Percentiles rank a stretch among this genome's conserved stretches.
Evolutionary conservation across 1,140 invertebrate species (phyloP).

Genomic region (Ips typographus): DNA sequence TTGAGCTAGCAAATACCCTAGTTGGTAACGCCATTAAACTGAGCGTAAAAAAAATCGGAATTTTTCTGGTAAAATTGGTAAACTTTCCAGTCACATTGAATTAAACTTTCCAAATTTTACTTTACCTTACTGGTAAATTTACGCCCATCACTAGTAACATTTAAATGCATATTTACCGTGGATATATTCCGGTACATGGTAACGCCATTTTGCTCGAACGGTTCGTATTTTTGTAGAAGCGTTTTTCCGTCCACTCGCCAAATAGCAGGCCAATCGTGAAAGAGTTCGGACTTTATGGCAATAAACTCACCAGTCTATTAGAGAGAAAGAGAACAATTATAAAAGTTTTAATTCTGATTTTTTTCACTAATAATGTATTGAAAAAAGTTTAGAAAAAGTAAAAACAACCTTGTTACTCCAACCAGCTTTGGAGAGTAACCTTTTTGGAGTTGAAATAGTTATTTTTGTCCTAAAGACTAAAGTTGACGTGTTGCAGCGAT

Average conservation of each 20-base stretch:
- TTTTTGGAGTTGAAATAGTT: too few relatives aligned
- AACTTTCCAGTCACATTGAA: too few relatives aligned
- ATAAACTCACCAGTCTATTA: conserved; percentile 80
- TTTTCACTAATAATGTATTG: conserved; percentile 1
- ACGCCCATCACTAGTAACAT: neutral
- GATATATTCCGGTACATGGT: conserved; percentile 83
- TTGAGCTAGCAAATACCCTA: too few relatives aligned
- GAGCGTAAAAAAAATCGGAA: too few relatives aligned
- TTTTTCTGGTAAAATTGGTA: too few relatives aligned
- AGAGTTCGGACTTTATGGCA: conserved; percentile 73
- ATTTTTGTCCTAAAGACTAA: too few relatives aligned
- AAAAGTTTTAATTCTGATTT: too few relatives aligned
- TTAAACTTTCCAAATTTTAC: neutral
- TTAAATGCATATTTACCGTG: conserved; percentile 62
- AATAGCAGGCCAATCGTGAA: conserved; percentile 74
- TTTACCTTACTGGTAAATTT: too few relatives aligned
- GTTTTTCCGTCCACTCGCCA: conserved; percentile 88
- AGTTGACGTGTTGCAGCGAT: too few relatives aligned
- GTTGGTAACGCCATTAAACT: too few relatives aligned
- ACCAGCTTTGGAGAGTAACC: too few relatives aligned
- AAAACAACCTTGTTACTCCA: neutral
- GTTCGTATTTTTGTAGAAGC: conserved; percentile 82
- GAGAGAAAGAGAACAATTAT: conserved; percentile 3
- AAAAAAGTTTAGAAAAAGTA: conserved; percentile 6
- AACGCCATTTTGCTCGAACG: conserved; percentile 78